A percentile compares a stretch with the other conserved stretches of the same genome.
These are phyloP conservation scores for Calycopis cecrops DNA, from an alignment of 1,140 invertebrate genomes.

Conservation along the genomic window DNA sequence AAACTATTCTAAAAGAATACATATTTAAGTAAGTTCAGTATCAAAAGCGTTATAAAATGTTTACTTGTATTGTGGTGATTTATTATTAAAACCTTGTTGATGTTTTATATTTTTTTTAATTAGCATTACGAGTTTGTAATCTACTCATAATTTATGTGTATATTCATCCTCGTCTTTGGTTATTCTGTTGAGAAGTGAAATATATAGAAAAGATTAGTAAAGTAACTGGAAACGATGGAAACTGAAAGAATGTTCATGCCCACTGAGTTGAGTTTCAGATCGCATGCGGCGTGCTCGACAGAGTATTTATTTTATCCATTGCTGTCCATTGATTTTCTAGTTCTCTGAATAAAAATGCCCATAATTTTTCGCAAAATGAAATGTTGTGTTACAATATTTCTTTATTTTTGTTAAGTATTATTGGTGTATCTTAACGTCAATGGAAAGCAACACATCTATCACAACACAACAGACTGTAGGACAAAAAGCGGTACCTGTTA, in stretches of 20 bases:
- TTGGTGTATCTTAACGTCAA: slow-evolving; percentile 19
- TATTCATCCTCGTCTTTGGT: neutral
- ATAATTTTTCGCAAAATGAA: neutral
- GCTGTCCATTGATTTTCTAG: slow-evolving; percentile 40
- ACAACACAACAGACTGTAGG: slow-evolving; percentile 35
- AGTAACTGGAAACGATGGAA: neutral
- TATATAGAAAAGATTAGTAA: neutral
- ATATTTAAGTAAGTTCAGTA: too few relatives aligned
- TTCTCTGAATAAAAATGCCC: neutral
- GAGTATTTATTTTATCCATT: slow-evolving; percentile 25
- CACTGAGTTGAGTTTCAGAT: neutral
- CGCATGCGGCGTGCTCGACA: slow-evolving; percentile 39
- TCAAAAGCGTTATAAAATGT: too few relatives aligned
- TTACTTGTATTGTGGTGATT: neutral
- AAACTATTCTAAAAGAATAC: too few relatives aligned
- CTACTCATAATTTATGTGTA: neutral
- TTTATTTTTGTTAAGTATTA: neutral
- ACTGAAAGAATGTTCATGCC: neutral
- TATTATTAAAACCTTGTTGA: neutral
- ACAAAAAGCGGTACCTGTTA: slow-evolving; percentile 48
- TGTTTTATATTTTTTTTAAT: neutral
- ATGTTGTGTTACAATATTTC: neutral
- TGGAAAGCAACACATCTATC: slow-evolving; percentile 51
- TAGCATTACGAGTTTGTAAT: too few relatives aligned
- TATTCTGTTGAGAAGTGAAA: slow-evolving; percentile 9